phyloP scores from a whole-genome alignment of 1,140 invertebrate species.

The Panulirus ornatus region DNA sequence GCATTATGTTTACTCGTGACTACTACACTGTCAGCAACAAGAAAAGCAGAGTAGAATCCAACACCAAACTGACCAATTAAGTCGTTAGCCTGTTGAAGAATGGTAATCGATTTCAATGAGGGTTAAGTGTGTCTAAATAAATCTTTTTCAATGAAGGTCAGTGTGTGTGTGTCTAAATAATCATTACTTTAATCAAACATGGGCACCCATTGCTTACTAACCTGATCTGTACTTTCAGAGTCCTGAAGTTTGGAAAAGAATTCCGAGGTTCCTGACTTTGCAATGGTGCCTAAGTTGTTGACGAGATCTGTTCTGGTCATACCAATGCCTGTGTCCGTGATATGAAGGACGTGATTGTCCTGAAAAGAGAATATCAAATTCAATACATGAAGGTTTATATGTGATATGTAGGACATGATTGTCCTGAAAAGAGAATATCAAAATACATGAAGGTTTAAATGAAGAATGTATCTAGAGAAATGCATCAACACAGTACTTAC shows the following conservation, averaged over 20 bases:
- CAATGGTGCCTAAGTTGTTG: conserved; percentile 98
- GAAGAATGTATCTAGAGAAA: no score
- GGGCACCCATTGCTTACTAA: no score
- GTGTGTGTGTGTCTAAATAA: no score
- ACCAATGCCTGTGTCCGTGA: conserved; percentile 98
- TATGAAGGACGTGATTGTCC: conserved; percentile 94
- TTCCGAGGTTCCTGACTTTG: conserved; percentile 99
- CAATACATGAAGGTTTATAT: background rate
- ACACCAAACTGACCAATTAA: conserved; percentile 98
- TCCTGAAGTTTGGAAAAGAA: conserved; percentile 96
- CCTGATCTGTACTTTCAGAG: conserved; percentile 50
- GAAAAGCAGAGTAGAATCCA: conserved; percentile 98
- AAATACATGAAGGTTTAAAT: background rate
- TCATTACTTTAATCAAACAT: no score
- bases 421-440: background rate
- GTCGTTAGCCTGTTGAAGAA: conserved; percentile 85
- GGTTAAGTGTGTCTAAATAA: background rate
- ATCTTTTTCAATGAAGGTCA: background rate
- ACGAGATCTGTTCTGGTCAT: conserved; percentile 98
- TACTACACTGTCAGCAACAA: conserved; percentile 92
- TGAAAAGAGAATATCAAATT: conserved; percentile 33
- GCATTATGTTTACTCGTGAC: conserved; percentile 98
- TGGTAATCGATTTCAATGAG: background rate
- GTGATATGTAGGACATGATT: background rate
- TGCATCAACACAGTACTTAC: no score